A percentile compares a stretch with the other conserved stretches of the same genome.
Conservation (phyloP, 2,113 vertebrate species). For the Semnopithecus entellus region DNA sequence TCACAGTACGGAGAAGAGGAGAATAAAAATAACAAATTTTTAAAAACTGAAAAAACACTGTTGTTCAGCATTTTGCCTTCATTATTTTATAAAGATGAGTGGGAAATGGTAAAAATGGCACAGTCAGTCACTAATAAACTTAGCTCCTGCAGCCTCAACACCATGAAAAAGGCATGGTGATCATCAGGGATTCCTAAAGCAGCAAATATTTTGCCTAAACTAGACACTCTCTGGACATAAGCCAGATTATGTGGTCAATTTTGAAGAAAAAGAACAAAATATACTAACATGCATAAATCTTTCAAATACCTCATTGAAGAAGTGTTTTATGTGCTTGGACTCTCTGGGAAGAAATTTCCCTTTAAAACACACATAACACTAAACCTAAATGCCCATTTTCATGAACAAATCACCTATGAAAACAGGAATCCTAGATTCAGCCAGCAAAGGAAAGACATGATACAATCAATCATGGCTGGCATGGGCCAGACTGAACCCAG, state of each 20-base stretch:
- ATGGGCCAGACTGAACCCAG: background rate
- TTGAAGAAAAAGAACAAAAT: slow-evolving; percentile 37
- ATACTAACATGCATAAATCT: background rate
- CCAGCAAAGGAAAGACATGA: background rate
- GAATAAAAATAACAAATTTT: background rate
- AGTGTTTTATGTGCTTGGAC: background rate
- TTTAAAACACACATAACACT: background rate
- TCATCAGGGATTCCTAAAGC: background rate
- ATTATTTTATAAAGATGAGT: slow-evolving; percentile 22
- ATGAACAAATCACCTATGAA: background rate
- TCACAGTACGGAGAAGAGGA: background rate
- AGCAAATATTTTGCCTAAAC: background rate
- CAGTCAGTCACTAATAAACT: background rate
- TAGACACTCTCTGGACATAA: background rate
- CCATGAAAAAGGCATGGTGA: background rate
- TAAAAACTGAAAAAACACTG: background rate
- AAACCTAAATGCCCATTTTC: background rate
- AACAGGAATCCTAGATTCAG: background rate
- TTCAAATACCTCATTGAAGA: background rate
- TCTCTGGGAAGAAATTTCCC: background rate
- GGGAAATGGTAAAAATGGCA: background rate
- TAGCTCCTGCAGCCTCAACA: background rate
- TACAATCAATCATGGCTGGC: background rate
- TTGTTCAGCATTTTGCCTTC: background rate
- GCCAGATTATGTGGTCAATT: background rate